Percentiles rank a stretch among this genome's conserved stretches.
These are phyloP conservation scores for Tachina lurida DNA, from an alignment of 2,888 invertebrate genomes.

Conservation along the genomic window DNA sequence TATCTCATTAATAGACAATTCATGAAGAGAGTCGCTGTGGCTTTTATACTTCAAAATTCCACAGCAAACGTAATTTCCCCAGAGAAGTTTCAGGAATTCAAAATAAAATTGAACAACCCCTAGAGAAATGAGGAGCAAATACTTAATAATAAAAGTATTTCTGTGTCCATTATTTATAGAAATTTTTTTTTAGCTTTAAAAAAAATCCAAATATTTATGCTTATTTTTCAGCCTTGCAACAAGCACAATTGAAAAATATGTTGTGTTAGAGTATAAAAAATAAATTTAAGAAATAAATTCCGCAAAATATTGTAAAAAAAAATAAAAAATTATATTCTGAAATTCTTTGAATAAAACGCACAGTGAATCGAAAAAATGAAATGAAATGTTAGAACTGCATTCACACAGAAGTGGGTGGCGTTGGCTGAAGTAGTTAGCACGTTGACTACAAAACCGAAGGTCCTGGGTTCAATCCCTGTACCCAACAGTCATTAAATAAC, in stretches of 20 bases:
- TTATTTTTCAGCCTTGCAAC: neutral
- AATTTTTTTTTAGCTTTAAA: neutral
- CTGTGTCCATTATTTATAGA: neutral
- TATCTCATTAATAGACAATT: no score
- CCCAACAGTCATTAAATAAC: no score
- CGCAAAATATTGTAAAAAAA: neutral
- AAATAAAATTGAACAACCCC: neutral
- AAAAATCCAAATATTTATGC: neutral
- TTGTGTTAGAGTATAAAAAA: neutral
- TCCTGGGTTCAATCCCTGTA: no score
- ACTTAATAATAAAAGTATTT: neutral
- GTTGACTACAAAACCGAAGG: no score
- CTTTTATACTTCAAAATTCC: no score
- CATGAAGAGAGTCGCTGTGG: no score
- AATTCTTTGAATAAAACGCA: conserved; percentile 19
- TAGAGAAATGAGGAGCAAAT: neutral
- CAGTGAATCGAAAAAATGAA: conserved; percentile 4
- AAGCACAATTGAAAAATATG: neutral
- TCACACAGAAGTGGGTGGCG: no score
- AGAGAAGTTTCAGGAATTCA: neutral
- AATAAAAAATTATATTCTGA: conserved; percentile 30
- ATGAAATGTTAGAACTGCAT: neutral
- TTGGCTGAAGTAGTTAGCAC: no score
- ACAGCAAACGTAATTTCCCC: neutral
- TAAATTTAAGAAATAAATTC: neutral